Conservation (phyloP, 1,140 invertebrate genomes). For the Myzus persicae region DNA sequence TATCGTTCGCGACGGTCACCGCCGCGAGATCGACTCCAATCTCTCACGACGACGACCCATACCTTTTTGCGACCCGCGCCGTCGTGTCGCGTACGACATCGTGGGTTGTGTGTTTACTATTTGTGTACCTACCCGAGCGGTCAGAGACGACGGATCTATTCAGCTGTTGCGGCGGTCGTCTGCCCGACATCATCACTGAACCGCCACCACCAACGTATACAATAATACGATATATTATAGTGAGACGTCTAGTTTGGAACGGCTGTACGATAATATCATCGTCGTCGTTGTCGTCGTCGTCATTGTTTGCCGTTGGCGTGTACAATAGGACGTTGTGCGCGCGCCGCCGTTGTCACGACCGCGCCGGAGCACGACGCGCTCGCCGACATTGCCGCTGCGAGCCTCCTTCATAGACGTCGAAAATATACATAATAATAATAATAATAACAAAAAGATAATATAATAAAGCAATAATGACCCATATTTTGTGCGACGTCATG, state of each 20-base stretch:
- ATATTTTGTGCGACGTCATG: neutral
- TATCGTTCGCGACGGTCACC: neutral
- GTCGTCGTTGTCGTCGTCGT: neutral
- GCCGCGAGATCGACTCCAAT: no score
- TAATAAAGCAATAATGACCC: slow-evolving; percentile 14
- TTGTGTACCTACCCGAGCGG: neutral
- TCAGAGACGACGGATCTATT: neutral
- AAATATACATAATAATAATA: slow-evolving; percentile 9
- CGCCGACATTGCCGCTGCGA: neutral
- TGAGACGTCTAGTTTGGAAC: neutral
- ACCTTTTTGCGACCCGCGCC: no score
- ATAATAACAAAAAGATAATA: neutral
- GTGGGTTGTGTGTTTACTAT: neutral
- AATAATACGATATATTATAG: neutral
- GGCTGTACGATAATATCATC: slow-evolving; percentile 1
- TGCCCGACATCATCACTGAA: neutral
- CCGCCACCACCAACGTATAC: neutral
- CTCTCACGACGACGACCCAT: neutral
- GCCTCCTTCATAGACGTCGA: neutral
- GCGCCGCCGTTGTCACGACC: neutral
- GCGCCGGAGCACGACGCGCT: neutral
- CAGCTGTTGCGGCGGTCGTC: neutral
- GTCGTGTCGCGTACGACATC: neutral
- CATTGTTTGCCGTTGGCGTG: neutral
- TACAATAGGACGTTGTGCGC: neutral